phyloP scores from a whole-genome alignment of 2,888 invertebrate species.

The Brachypalpus laphriformis region DNA sequence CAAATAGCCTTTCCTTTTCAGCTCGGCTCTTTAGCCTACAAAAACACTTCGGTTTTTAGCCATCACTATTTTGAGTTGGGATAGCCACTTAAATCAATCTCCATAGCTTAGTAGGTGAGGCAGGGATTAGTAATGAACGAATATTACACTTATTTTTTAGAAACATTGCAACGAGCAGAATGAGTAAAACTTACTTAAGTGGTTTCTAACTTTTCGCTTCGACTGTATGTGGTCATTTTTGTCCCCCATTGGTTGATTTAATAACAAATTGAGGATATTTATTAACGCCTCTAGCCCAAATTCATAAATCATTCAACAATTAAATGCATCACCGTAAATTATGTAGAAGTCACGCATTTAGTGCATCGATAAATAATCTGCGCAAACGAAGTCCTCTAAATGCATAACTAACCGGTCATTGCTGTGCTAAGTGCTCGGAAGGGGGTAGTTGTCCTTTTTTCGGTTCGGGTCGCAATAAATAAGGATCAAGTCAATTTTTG shows the following conservation, averaged over 20 bases:
- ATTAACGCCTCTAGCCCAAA: constrained; percentile 69
- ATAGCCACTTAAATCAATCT: too few relatives aligned
- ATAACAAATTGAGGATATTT: constrained; percentile 67
- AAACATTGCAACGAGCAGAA: too few relatives aligned
- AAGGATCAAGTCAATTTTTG: constrained; percentile 65
- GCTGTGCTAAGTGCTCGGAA: constrained; percentile 30
- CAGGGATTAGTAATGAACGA: too few relatives aligned
- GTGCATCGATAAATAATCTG: constrained; percentile 63
- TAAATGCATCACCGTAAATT: constrained; percentile 71
- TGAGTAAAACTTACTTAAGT: too few relatives aligned
- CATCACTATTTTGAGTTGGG: too few relatives aligned
- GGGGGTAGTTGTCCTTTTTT: constrained; percentile 54
- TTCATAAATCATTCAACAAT: constrained; percentile 72
- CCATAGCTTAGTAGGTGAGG: too few relatives aligned
- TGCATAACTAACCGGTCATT: constrained; percentile 26
- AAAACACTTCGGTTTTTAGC: too few relatives aligned
- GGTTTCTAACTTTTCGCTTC: background rate
- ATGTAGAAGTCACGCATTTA: constrained; percentile 70
- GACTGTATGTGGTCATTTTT: background rate
- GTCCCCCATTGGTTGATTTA: constrained; percentile 50
- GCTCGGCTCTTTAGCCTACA: too few relatives aligned
- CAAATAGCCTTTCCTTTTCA: too few relatives aligned
- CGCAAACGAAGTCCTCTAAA: constrained; percentile 12
- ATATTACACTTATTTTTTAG: too few relatives aligned
- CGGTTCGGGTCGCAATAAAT: constrained; percentile 47